Conservation (phyloP, 2,888 invertebrate genomes). For the Rotaria socialis region DNA sequence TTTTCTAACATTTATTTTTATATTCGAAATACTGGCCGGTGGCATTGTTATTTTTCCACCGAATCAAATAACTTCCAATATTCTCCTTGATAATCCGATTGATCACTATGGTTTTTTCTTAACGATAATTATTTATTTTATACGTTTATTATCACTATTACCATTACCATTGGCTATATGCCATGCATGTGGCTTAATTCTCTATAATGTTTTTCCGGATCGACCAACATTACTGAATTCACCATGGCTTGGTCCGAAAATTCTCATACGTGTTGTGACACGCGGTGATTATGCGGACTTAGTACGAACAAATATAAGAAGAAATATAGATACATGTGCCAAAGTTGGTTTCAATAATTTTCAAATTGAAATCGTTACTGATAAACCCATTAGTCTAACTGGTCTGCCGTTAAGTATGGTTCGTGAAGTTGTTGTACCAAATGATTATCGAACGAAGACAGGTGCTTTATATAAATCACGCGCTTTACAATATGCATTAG, state of each 20-base stretch:
- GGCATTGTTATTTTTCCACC: constrained; percentile 8
- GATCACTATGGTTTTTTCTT: constrained; percentile 42
- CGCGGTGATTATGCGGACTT: constrained; percentile 86
- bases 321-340: constrained; percentile 79
- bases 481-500: constrained; percentile 88
- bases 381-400: constrained; percentile 64
- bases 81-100: constrained; percentile 25
- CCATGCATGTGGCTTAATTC: constrained; percentile 66
- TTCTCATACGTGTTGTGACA: constrained; percentile 87
- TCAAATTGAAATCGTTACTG: constrained; percentile 89
- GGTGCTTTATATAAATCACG: constrained; percentile 89
- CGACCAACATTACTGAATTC: constrained; percentile 81
- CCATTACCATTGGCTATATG: constrained; percentile 44
- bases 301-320: constrained; percentile 64
- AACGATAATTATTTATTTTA: constrained; percentile 38
- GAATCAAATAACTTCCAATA: background rate
- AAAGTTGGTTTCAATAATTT: constrained; percentile 89
- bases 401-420: background rate
- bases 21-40: constrained; percentile 41
- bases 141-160: constrained; percentile 44
- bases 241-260: constrained; percentile 82
- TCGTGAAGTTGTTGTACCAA: constrained; percentile 67
- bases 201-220: constrained; percentile 90
- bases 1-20: constrained; percentile 38
- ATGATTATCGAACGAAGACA: constrained; percentile 75